Evolutionary conservation across 2,888 invertebrate species (phyloP).

Genomic region (Mystacides longicornis): DNA sequence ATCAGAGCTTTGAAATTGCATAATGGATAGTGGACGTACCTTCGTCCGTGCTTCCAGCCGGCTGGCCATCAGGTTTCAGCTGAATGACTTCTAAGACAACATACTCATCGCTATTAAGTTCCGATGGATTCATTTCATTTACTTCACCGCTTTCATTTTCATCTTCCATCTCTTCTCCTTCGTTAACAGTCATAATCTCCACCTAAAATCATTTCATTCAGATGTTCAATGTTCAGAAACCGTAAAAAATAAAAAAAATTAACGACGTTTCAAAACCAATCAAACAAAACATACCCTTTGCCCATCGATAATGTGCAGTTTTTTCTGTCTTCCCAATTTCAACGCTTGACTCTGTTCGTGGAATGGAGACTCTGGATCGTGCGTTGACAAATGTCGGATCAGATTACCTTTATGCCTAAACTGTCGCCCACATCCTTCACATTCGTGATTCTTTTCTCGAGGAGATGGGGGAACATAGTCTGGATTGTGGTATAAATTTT

Average conservation of each 20-base stretch:
- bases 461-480: constrained; percentile 82
- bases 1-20: no score
- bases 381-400: constrained; percentile 84
- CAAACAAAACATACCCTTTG: constrained; percentile 32
- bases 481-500: constrained; percentile 89
- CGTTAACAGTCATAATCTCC: constrained; percentile 10
- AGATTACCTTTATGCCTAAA: constrained; percentile 88
- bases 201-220: constrained; percentile 5
- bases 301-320: constrained; percentile 56
- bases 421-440: constrained; percentile 68
- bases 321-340: constrained; percentile 71
- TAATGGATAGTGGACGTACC: no score
- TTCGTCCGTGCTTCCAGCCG: constrained; percentile 54
- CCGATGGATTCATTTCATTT: constrained; percentile 27
- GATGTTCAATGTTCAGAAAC: not conserved
- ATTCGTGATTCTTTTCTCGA: constrained; percentile 83
- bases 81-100: constrained; percentile 88
- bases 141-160: constrained; percentile 31
- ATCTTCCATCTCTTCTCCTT: constrained; percentile 30
- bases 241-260: not conserved
- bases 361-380: constrained; percentile 77
- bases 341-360: constrained; percentile 67
- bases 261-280: not conserved
- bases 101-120: constrained; percentile 61
- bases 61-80: constrained; percentile 60